Conservation (phyloP, 1,140 invertebrate genomes). For the Teleopsis dalmanni region DNA sequence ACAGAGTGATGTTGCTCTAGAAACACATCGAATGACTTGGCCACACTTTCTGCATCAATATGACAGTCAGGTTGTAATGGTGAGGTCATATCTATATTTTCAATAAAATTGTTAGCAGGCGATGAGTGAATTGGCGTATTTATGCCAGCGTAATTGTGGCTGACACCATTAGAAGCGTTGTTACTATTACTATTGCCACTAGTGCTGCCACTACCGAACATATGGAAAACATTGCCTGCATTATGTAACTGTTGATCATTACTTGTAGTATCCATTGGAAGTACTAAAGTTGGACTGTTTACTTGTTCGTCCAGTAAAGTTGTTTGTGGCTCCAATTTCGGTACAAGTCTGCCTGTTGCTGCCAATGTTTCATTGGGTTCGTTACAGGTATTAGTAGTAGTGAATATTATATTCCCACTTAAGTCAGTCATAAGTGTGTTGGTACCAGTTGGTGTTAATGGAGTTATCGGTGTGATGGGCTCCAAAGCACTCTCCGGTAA, state of each 20-base stretch:
- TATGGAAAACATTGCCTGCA: background rate
- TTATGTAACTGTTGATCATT: constrained; percentile 15
- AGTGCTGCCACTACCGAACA: background rate
- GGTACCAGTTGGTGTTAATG: constrained; percentile 23
- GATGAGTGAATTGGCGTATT: constrained; percentile 1
- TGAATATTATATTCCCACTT: constrained; percentile 13
- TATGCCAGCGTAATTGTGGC: constrained; percentile 9
- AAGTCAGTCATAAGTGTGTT: constrained; percentile 16
- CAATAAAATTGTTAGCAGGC: constrained; percentile 20
- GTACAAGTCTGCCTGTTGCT: background rate
- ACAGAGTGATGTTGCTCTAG: constrained; percentile 38
- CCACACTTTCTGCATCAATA: constrained; percentile 29
- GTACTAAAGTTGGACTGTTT: background rate
- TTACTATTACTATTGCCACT: background rate
- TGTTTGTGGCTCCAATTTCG: constrained; percentile 17
- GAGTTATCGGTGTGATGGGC: constrained; percentile 55
- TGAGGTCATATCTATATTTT: constrained; percentile 39
- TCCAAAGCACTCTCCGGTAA: constrained; percentile 74
- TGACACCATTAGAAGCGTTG: background rate
- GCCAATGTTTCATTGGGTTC: constrained; percentile 2
- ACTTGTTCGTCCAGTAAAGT: background rate
- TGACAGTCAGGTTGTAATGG: constrained; percentile 24
- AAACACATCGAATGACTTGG: constrained; percentile 38
- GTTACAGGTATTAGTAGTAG: constrained; percentile 3
- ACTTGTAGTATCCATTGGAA: constrained; percentile 25